Evolutionary conservation across 64 coral and sea anemone genomes (phyloP).

Genomic region (Catalaphyllia jardinei): DNA sequence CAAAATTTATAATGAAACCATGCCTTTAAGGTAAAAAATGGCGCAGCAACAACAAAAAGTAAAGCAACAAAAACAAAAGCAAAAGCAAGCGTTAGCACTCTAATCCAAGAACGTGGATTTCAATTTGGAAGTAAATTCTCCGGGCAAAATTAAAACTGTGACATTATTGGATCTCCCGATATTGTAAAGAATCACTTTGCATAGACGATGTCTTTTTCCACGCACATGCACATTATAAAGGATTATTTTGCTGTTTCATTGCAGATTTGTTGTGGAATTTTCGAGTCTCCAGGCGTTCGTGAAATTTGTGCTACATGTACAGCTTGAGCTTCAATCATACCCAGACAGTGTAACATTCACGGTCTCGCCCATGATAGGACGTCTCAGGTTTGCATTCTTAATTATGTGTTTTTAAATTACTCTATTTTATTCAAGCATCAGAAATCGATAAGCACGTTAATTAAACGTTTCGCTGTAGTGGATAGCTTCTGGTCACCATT

Average conservation of each 20-base stretch:
- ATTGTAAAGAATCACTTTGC: no score
- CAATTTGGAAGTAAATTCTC: no score
- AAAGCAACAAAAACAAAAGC: no score
- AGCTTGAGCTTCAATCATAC: conserved; percentile 31
- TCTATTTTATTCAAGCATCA: not conserved
- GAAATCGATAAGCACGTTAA: no score
- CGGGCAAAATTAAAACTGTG: not conserved
- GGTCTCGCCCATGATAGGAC: conserved; percentile 52
- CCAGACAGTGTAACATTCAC: conserved; percentile 55
- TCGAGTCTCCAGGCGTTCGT: conserved; percentile 65
- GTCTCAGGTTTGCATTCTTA: conserved; percentile 45
- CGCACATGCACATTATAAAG: not conserved
- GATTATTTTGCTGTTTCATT: not conserved
- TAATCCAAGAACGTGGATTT: no score
- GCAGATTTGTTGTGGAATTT: conserved; percentile 71
- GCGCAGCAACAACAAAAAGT: no score
- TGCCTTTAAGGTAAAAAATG: no score
- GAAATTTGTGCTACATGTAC: conserved; percentile 67
- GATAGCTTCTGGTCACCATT: not conserved
- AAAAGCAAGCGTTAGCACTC: no score
- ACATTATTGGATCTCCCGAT: no score
- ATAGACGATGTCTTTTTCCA: no score
- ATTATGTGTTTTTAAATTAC: not conserved
- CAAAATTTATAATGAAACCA: no score
- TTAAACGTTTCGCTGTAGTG: no score